Percentiles rank a stretch among this genome's conserved stretches.
Evolutionary conservation across 2,888 invertebrate species (phyloP).

Genomic region (Rhagonycha fulva): DNA sequence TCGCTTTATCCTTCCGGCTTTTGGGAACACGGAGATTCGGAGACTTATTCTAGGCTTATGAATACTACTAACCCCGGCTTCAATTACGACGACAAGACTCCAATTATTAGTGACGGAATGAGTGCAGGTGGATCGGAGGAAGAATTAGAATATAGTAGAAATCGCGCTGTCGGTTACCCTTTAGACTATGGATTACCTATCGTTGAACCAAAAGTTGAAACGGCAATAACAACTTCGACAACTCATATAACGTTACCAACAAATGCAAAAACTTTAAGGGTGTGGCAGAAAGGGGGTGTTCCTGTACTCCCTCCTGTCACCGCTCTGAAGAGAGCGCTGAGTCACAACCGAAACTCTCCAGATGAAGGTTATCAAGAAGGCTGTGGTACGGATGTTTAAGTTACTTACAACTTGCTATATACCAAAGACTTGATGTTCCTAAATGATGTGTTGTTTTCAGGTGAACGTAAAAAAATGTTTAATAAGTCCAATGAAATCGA

Average conservation of each 20-base stretch:
- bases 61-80: slow-evolving; percentile 62
- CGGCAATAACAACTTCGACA: slow-evolving; percentile 51
- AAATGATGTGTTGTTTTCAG: slow-evolving; percentile 17
- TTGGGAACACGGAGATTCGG: slow-evolving; percentile 65
- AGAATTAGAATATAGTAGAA: slow-evolving; percentile 66
- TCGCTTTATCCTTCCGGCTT: slow-evolving; percentile 79
- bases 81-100: slow-evolving; percentile 73
- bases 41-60: slow-evolving; percentile 60
- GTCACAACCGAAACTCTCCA: slow-evolving; percentile 82
- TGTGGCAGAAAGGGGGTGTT: slow-evolving; percentile 84
- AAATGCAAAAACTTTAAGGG: slow-evolving; percentile 79
- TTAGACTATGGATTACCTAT: slow-evolving; percentile 80
- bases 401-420: slow-evolving; percentile 23
- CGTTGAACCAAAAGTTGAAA: slow-evolving; percentile 53
- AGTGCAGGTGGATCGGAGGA: slow-evolving; percentile 66
- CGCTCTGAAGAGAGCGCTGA: slow-evolving; percentile 81
- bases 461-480: neutral
- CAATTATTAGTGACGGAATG: slow-evolving; percentile 69
- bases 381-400: slow-evolving; percentile 88
- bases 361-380: slow-evolving; percentile 94
- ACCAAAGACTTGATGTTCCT: slow-evolving; percentile 40
- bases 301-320: slow-evolving; percentile 85
- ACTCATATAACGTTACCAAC: slow-evolving; percentile 57
- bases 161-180: slow-evolving; percentile 63
- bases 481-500: slow-evolving; percentile 19